Conservation (phyloP, 2,888 invertebrate genomes). For the Apotomis turbidana region DNA sequence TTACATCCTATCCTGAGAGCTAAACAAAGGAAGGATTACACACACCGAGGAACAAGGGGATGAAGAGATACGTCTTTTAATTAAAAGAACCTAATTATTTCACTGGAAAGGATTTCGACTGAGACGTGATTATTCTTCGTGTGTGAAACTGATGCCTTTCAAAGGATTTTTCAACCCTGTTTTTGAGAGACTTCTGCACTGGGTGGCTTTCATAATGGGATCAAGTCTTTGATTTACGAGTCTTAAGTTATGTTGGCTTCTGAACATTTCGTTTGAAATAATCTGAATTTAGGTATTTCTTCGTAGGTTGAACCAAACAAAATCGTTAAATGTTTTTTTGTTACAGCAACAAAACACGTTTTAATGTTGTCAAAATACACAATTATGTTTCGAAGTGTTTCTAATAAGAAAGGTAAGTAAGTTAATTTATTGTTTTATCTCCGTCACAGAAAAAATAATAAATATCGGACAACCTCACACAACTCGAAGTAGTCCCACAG, state of each 20-base stretch:
- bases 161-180: constrained; percentile 4
- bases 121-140: constrained; percentile 19
- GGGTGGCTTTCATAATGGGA: background rate
- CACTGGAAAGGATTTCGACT: constrained; percentile 13
- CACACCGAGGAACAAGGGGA: constrained; percentile 30
- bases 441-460: too few species aligned
- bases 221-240: background rate
- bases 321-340: too few species aligned
- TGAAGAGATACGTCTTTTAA: constrained; percentile 39
- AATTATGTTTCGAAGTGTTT: too few species aligned
- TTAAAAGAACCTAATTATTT: constrained; percentile 39
- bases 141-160: constrained; percentile 6
- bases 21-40: constrained; percentile 42
- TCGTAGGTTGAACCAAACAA: too few species aligned
- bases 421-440: too few species aligned
- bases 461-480: too few species aligned
- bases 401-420: too few species aligned
- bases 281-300: background rate
- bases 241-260: background rate
- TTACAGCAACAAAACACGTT: too few species aligned
- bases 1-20: constrained; percentile 25
- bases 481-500: too few species aligned
- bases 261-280: background rate
- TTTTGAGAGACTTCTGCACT: background rate
- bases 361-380: too few species aligned